These are phyloP conservation scores for Eumaeus atala DNA, from an alignment of 1,140 invertebrate genomes.

Conservation along the genomic window DNA sequence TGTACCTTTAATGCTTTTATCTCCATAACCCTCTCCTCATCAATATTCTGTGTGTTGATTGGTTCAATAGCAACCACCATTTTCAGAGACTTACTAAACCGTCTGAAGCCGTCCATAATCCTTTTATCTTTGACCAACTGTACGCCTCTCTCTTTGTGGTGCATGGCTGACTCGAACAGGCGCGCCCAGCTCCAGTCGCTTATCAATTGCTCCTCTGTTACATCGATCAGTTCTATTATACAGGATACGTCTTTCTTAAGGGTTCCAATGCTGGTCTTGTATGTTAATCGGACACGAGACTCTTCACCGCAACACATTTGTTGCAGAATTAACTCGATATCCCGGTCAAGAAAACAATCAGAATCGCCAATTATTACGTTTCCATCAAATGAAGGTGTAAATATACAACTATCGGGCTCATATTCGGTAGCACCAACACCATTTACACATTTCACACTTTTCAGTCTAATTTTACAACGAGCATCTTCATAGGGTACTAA, in stretches of 20 bases:
- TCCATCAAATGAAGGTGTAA: conserved; percentile 47
- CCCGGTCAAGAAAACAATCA: conserved; percentile 53
- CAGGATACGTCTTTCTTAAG: conserved; percentile 46
- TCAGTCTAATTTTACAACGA: conserved; percentile 47
- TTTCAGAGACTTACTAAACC: conserved; percentile 79
- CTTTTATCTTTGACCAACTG: conserved; percentile 48
- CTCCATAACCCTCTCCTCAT: conserved; percentile 61
- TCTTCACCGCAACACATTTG: conserved; percentile 57
- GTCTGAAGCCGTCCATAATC: conserved; percentile 50
- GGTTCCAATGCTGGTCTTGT: conserved; percentile 37
- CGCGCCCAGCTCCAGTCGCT: conserved; percentile 59
- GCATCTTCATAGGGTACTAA: conserved; percentile 61
- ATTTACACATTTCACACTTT: conserved; percentile 37
- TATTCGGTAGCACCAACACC: conserved; percentile 36
- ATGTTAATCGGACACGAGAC: conserved; percentile 38
- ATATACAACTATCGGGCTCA: conserved; percentile 44
- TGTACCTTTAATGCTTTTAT: conserved; percentile 55
- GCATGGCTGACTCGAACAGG: conserved; percentile 43
- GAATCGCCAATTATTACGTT: conserved; percentile 57
- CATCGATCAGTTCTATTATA: conserved; percentile 47
- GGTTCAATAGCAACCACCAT: conserved; percentile 78
- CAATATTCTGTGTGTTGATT: conserved; percentile 62
- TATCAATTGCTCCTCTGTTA: conserved; percentile 57
- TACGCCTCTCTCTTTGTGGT: conserved; percentile 58
- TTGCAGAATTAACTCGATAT: conserved; percentile 54